Percentiles rank a stretch among this genome's conserved stretches.
Conservation (phyloP, 2,113 vertebrate genomes). For the Marmota monax region DNA sequence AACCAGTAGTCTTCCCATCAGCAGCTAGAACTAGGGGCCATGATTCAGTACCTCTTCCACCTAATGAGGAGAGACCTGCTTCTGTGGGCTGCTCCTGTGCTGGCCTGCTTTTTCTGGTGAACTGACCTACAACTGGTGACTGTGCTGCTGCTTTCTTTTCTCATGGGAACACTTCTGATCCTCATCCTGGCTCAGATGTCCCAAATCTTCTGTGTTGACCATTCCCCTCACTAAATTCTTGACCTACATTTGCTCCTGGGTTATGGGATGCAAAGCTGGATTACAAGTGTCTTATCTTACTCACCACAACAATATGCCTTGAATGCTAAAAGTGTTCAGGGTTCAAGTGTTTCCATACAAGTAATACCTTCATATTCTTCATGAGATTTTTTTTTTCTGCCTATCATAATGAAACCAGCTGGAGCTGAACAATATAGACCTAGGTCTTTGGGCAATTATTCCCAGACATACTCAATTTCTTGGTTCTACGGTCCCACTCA, state of each 20-base stretch:
- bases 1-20: too few species aligned
- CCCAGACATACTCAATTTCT: neutral
- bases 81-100: too few species aligned
- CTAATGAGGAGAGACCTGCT: accelerated
- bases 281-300: too few species aligned
- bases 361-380: neutral
- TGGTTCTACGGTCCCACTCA: neutral
- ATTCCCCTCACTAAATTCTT: neutral
- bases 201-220: too few species aligned
- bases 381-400: neutral
- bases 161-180: neutral
- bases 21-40: neutral
- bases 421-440: neutral
- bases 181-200: neutral
- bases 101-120: neutral
- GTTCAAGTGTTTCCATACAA: neutral
- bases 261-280: accelerated
- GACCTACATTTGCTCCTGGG: neutral
- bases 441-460: too few species aligned
- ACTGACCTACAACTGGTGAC: accelerated
- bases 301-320: accelerated
- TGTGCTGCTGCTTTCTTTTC: neutral
- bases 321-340: neutral
- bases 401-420: neutral
- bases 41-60: accelerated